A percentile compares a stretch with the other conserved stretches of the same genome.
Evolutionary conservation across 2,797 vertebrate species (phyloP).

Genomic region (Dryobates pubescens): DNA sequence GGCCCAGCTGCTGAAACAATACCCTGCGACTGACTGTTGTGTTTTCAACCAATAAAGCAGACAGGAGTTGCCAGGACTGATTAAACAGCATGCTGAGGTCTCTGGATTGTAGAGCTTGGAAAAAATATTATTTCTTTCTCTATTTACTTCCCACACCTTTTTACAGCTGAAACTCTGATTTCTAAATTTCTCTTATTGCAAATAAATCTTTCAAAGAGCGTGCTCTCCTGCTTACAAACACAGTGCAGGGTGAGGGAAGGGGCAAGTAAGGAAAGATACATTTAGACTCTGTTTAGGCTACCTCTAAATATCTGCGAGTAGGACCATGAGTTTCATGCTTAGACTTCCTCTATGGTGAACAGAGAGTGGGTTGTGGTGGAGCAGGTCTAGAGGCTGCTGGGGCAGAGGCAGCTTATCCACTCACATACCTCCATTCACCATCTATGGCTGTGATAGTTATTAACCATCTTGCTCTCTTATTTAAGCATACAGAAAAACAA

Average conservation of each 20-base stretch:
- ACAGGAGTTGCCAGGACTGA: slow-evolving; percentile 15
- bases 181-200: background rate
- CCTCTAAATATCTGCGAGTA: background rate
- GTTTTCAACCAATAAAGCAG: slow-evolving; percentile 24
- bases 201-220: background rate
- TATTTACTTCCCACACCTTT: background rate
- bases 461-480: background rate
- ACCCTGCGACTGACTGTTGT: background rate
- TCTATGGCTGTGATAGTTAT: background rate
- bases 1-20: slow-evolving; percentile 49
- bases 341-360: background rate
- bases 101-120: background rate
- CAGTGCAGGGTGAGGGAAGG: background rate
- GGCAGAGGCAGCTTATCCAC: rapidly evolving
- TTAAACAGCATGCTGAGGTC: background rate
- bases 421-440: rapidly evolving
- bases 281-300: background rate
- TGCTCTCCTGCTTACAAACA: background rate
- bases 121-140: background rate
- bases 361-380: rapidly evolving
- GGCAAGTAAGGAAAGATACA: background rate
- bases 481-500: background rate
- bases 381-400: background rate
- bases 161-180: background rate
- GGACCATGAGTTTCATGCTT: background rate